These are phyloP conservation scores for Thecophora atra DNA, from an alignment of 2,888 invertebrate species.

Conservation along the genomic window DNA sequence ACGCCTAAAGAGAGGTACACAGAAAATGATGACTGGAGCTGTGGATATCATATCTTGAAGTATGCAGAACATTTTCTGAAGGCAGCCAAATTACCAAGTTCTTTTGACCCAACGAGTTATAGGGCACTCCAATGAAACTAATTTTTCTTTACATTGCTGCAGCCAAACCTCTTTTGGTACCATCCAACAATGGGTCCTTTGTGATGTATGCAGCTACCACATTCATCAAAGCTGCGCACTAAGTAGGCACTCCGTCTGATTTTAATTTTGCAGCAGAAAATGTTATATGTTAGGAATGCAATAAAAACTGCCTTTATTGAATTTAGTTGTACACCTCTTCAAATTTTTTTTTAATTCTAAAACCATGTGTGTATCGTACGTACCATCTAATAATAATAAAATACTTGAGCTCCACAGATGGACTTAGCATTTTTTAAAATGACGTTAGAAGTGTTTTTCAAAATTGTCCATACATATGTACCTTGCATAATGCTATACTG, in stretches of 20 bases:
- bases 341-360: no score
- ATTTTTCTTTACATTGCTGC: conserved; percentile 3
- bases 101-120: not conserved
- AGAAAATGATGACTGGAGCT: conserved; percentile 1
- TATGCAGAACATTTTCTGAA: not conserved
- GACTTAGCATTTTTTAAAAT: no score
- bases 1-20: not conserved
- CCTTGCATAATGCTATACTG: no score
- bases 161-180: not conserved
- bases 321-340: no score
- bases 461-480: no score
- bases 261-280: not conserved
- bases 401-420: no score
- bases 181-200: not conserved
- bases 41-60: conserved; percentile 1
- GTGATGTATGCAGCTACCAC: not conserved
- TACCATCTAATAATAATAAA: no score
- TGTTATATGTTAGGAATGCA: not conserved
- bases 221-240: not conserved
- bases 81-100: not conserved
- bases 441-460: no score
- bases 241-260: not conserved
- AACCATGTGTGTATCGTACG: no score
- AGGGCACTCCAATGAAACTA: not conserved
- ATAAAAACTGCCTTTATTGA: not conserved